Evolutionary conservation across 2,113 vertebrate genomes (phyloP).

Genomic region (Anthoscopus minutus): DNA sequence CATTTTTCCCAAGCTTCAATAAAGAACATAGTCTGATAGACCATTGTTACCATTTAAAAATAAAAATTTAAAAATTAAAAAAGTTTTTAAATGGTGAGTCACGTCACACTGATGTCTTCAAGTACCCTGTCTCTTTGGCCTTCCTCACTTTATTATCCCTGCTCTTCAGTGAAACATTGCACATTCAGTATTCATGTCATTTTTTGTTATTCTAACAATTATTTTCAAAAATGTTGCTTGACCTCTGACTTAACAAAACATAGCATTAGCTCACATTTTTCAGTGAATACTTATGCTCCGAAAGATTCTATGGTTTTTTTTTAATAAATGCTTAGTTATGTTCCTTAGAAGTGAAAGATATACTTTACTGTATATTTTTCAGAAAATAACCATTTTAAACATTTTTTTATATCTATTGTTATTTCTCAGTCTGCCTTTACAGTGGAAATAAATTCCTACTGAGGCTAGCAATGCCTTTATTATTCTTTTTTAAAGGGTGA

Average conservation of each 20-base stretch:
- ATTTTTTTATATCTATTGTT: neutral
- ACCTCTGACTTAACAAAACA: neutral
- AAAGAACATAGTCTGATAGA: neutral
- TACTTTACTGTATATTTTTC: neutral
- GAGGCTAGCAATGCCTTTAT: neutral
- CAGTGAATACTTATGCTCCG: neutral
- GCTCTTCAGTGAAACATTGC: neutral
- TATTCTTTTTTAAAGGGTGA: conserved; percentile 17
- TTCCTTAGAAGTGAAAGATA: neutral
- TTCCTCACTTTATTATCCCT: neutral
- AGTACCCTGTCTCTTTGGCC: neutral
- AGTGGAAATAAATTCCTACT: conserved; percentile 26
- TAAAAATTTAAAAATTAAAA: neutral
- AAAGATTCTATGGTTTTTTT: neutral
- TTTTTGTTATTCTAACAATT: neutral
- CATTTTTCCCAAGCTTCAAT: neutral
- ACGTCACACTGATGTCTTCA: neutral
- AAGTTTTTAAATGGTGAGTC: neutral
- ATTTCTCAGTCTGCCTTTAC: neutral
- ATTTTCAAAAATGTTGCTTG: neutral
- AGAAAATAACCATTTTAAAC: neutral
- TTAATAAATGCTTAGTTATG: neutral
- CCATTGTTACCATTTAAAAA: neutral
- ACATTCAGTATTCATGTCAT: neutral
- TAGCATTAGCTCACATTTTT: neutral